Evolutionary conservation across 2,888 invertebrate species (phyloP), one percentile per base, ranked within the genome.

Genomic region (Eupithecia tripunctaria): DNA sequence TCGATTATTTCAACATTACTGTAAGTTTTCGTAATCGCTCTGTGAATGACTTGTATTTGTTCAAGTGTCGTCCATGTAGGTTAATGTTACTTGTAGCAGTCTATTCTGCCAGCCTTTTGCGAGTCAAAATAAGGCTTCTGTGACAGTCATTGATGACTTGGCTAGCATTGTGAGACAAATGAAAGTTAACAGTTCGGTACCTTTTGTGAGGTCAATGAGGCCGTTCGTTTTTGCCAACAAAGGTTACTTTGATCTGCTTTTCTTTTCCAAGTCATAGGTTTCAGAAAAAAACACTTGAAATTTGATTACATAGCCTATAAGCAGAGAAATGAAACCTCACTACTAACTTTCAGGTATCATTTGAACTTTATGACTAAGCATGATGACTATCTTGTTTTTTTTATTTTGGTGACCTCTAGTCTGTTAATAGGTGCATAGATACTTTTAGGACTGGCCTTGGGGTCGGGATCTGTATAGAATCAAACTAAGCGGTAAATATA

Each of bases 11-110:
- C 70, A 70, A 51, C 68, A 75, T 68, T 66, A 68, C 68, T 60
- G 64, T 62, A 68, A 69, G 68, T 75, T 67, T 73, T 67, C 70
- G 68, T 65, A 68, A 67, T 59, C 32, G 27, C 14, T 56, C 67
- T 67, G 68, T 67, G 64, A 64, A 71, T 71, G 71, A 47, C 67
- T 60, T 73, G 68, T 68, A 62, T 76, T 71, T 74, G 67, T 74
- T 70, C 74, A 76, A 74, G 70, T 76, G 74, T 63, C 68, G 56
- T 65, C 5, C 25, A 74, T 66, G 60, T 71, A 74, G 70, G 73
- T 76, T 71, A 76, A 62, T 73, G 63, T 63, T 67, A 27, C 59
- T 56, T 38, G 47, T n/a, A 36, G 41, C 60, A 27, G 60, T 36
- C 38, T 41, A 64, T 38, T 41, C 43, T 68, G n/a, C 18, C 60